Evolutionary conservation across 1,140 invertebrate species (phyloP).

Genomic region (Acromyrmex heyeri): DNA sequence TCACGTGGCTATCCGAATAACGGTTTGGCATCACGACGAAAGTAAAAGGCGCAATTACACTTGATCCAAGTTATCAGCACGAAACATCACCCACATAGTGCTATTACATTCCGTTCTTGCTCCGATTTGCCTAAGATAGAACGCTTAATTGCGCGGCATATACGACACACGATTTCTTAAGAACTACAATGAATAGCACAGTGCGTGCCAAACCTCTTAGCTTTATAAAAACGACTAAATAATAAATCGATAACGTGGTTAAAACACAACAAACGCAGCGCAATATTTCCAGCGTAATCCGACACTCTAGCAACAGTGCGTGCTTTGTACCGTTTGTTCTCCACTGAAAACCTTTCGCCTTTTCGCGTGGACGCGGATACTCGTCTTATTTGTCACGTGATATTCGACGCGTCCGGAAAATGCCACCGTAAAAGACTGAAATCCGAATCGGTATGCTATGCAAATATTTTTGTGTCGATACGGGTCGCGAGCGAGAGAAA

Average conservation of each 20-base stretch:
- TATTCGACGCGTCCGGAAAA: constrained; percentile 35
- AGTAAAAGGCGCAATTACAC: constrained; percentile 27
- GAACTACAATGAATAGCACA: constrained; percentile 16
- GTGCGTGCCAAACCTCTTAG: neutral
- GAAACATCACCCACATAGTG: constrained; percentile 12
- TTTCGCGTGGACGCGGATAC: constrained; percentile 18
- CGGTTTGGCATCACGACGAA: constrained; percentile 24
- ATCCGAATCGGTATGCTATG: constrained; percentile 41
- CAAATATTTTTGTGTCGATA: constrained; percentile 41
- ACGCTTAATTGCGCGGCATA: constrained; percentile 14
- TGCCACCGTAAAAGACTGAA: constrained; percentile 50
- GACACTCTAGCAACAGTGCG: neutral
- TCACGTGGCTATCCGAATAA: constrained; percentile 29
- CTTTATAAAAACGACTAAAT: constrained; percentile 6
- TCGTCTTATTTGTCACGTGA: constrained; percentile 56
- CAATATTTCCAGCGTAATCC: constrained; percentile 30
- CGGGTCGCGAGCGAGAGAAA: neutral
- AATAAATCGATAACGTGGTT: constrained; percentile 50
- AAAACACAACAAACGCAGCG: neutral
- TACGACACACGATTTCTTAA: constrained; percentile 17
- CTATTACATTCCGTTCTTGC: neutral
- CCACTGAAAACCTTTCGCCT: constrained; percentile 1
- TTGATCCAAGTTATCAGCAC: constrained; percentile 43
- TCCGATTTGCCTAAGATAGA: constrained; percentile 51
- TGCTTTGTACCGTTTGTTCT: constrained; percentile 41